Evolutionary conservation across 2,113 vertebrate species (phyloP).

Genomic region (Oostethus manadensis): DNA sequence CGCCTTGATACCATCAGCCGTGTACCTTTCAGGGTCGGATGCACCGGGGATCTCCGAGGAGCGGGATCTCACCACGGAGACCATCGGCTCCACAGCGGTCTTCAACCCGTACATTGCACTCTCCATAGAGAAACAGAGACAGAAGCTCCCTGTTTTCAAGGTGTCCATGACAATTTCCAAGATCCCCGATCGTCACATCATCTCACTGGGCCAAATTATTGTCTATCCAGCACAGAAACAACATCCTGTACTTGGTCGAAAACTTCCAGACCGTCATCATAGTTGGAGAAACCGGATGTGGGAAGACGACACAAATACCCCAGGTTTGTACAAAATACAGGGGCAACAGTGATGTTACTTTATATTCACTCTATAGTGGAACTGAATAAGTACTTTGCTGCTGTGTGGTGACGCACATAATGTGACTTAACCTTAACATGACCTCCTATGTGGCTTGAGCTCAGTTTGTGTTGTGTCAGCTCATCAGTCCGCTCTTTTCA

Average conservation of each 20-base stretch:
- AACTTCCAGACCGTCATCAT: constrained; percentile 94
- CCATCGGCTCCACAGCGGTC: constrained; percentile 76
- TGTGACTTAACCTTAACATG: constrained; percentile 12
- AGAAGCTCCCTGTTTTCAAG: constrained; percentile 96
- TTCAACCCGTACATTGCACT: constrained; percentile 89
- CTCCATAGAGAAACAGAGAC: constrained; percentile 94
- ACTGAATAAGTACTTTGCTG: neutral
- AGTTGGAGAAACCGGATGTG: constrained; percentile 95
- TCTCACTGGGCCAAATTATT: neutral
- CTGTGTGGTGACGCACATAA: constrained; percentile 23
- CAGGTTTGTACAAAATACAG: constrained; percentile 71
- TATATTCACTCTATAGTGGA: neutral
- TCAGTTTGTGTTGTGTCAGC: neutral
- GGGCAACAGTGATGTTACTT: too few relatives aligned
- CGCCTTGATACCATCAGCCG: too few relatives aligned
- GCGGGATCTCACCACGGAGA: constrained; percentile 84
- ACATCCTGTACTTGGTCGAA: constrained; percentile 93
- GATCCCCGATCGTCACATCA: neutral
- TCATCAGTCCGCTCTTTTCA: constrained; percentile 22
- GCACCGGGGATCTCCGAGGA: constrained; percentile 90
- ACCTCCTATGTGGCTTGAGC: constrained; percentile 29
- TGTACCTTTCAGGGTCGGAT: constrained; percentile 78
- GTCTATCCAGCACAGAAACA: constrained; percentile 88
- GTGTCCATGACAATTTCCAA: constrained; percentile 51
- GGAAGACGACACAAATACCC: constrained; percentile 95